Base-by-base conservation (phyloP, 2,888 invertebrate species). In the Eumacrocentrus americanus region DNA sequence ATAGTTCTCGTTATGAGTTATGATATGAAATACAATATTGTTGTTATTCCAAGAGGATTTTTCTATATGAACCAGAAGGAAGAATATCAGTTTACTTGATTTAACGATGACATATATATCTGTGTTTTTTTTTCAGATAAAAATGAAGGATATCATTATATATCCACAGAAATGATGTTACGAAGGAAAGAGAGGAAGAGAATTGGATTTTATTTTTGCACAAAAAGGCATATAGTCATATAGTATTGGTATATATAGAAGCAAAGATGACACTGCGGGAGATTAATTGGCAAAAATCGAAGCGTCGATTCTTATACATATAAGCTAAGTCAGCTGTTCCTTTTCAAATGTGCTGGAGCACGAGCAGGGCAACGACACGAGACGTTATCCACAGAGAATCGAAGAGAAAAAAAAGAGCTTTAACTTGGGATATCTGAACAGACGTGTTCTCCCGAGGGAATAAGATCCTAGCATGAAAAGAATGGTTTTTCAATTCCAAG, bases 251-350 rank as follows among this genome's bases (percentile, higher is more conserved):
- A 44, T 44, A 44, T 6, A 44, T 16, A 18, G 16, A 14, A 34
- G 34, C n/a, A 50, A 29, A 50, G 25, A 50, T 9, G 14, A 23
- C 23, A 25, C 29, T 22, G 23, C 14, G 22, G 56, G 29, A 29
- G 29, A 29, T 47, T 53, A 56, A 56, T 56, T 56, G 46, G 23
- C 56, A 46, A 56, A 47, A 56, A 56, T 56, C 47, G 46, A 56
- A 9, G 56, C 46, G 46, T 56, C 47, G 56, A 56, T 47, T 56
- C 47, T 35, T 56, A 29, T 29, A 9, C 9, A n/a, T n/a, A n/a
- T n/a, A n/a, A 56, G 47, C 56, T 47, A 56, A 34, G 56, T 56
- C 56, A 56, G 56, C 56, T 42, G 42, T 56, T 56, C 47, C 56
- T 53, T 50, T 56, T 56, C 44, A 53, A 16, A 40, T 25, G 18